Base-by-base conservation (phyloP, 2,888 invertebrate genomes). In the Adineta ricciae region DNA sequence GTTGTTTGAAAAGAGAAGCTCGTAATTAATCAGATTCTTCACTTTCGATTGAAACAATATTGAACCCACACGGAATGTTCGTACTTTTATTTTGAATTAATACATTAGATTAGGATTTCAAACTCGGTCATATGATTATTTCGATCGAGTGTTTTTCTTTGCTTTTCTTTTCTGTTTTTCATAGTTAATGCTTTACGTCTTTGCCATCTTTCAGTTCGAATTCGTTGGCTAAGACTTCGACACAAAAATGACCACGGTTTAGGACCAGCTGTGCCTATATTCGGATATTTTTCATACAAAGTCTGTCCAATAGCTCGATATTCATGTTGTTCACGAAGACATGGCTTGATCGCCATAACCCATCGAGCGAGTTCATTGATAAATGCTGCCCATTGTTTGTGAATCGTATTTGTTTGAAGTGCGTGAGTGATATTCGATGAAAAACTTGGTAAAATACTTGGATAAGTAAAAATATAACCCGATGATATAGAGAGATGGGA, bases 211-310 rank as follows among this genome's bases (percentile, higher is more conserved):
- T 41, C 78, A 24, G 78, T 78, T 24, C 78, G 38, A 32, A 78
- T 78, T 9, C 41, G 38, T 78, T 78, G 78, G n/a, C 78, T 78
- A 38, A 78, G 41, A 78, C 78, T 41, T 78, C 41, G 38, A 78
- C 78, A 78, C n/a, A 78, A n/a, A 78, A 38, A 78, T 78, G 78
- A 38, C 78, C 78, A 78, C 11, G 78, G 78, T 78, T 78, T 78
- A 8, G 78, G 78, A 11, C 78, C 78, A n/a, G 38, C 41, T 41
- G 38, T 78, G 14, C 78, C 78, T 24, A 78, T 41, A 41, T 24
- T 41, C 11, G 78, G 78, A 78, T 78, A 78, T 78, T 78, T 78
- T 41, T 78, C 78, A 41, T 41, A 78, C 11, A 78, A 2, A 2
- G 41, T 41, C 38, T 41, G 78, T 41, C 78, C 78, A 24, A 78